phyloP scores from a whole-genome alignment of 2,113 vertebrate species.

The Pomatorhinus ruficollis region DNA sequence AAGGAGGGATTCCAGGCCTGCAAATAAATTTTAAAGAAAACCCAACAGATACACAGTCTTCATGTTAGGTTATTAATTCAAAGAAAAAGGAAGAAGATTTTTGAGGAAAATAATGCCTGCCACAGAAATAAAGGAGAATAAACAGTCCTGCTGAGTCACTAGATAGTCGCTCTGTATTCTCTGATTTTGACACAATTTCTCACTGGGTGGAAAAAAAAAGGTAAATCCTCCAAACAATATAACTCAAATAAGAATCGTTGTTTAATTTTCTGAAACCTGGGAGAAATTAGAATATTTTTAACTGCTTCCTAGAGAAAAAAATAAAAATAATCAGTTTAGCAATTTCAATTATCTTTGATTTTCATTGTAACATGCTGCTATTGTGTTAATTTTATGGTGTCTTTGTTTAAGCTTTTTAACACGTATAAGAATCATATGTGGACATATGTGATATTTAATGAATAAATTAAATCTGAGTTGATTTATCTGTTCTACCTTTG shows the following conservation, averaged over 20 bases:
- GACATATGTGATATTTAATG: slow-evolving; percentile 9
- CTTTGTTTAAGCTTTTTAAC: neutral
- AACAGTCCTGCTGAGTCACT: neutral
- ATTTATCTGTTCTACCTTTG: slow-evolving; percentile 44
- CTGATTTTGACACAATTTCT: neutral
- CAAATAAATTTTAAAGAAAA: neutral
- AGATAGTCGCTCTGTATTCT: neutral
- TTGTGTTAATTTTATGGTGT: neutral
- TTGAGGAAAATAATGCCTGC: neutral
- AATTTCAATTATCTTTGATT: neutral
- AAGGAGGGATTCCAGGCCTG: neutral
- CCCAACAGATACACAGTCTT: neutral
- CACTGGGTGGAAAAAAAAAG: too few species aligned
- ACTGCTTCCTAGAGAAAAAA: neutral
- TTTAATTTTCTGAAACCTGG: neutral
- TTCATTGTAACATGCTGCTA: neutral
- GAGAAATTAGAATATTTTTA: neutral
- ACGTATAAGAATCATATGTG: neutral
- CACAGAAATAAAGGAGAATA: neutral
- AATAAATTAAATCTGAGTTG: slow-evolving; percentile 54
- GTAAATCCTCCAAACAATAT: neutral
- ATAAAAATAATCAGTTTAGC: neutral
- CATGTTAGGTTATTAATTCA: neutral
- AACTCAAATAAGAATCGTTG: neutral
- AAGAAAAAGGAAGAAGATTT: neutral